phyloP scores from a whole-genome alignment of 2,797 vertebrate genomes.

The Varecia variegata region DNA sequence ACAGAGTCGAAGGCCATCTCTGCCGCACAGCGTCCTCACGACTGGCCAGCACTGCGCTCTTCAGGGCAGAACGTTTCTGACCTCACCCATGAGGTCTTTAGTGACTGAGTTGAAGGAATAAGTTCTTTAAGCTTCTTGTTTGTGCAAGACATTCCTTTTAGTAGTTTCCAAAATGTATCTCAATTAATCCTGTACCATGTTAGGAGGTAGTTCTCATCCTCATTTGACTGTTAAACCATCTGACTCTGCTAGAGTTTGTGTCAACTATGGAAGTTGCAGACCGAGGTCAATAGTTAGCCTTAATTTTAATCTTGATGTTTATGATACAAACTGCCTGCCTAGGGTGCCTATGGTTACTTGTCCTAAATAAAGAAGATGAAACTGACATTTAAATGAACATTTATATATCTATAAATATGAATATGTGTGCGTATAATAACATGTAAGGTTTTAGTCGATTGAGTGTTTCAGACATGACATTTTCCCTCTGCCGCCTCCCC shows the following conservation, averaged over 20 bases:
- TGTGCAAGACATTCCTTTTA: not conserved
- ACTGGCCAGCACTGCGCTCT: not conserved
- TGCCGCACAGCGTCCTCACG: not conserved
- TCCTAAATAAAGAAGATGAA: not conserved
- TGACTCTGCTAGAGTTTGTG: not conserved
- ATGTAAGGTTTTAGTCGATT: not conserved
- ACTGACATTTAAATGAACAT: not conserved
- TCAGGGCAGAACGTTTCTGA: not conserved
- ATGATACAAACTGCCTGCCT: not conserved
- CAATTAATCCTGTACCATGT: not conserved
- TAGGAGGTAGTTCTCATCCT: not conserved
- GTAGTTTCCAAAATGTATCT: not conserved
- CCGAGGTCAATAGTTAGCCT: not conserved
- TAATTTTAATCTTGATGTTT: not conserved
- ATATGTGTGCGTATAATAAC: not conserved
- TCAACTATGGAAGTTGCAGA: not conserved
- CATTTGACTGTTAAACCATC: not conserved
- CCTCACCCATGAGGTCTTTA: not conserved
- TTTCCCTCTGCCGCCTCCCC: not conserved
- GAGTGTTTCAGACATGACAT: not conserved
- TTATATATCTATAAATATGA: not conserved
- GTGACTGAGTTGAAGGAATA: not conserved
- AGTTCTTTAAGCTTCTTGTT: not conserved
- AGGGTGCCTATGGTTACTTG: not conserved
- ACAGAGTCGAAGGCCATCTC: not conserved